phyloP scores from a whole-genome alignment of 37 sponge, comb jelly and placozoan genomes.

The Amphimedon queenslandica region DNA sequence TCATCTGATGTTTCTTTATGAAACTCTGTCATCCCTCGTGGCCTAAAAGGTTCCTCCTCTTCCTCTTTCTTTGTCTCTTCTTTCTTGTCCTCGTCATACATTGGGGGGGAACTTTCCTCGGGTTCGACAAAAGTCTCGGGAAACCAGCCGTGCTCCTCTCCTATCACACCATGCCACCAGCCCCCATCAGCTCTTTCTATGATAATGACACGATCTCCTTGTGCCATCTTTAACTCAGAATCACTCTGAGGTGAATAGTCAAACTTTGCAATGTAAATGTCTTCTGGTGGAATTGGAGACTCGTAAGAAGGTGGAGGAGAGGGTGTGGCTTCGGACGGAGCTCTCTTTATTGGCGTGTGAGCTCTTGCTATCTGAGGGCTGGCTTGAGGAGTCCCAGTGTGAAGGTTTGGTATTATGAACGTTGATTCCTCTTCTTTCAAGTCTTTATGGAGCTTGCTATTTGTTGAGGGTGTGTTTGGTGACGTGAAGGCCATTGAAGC shows the following conservation, averaged over 20 bases:
- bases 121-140: constrained; percentile 51
- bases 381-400: no score
- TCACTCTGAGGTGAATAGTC: constrained; percentile 31
- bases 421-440: no score
- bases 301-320: not conserved
- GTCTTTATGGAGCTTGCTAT: no score
- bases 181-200: constrained; percentile 58
- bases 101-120: constrained; percentile 51
- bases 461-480: no score
- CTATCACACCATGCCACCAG: constrained; percentile 64
- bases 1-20: not conserved
- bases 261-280: constrained; percentile 30
- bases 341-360: no score
- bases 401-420: no score
- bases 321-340: no score
- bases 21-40: not conserved
- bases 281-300: not conserved
- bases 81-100: constrained; percentile 23
- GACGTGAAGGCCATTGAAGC: constrained; percentile 58
- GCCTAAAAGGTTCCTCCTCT: not conserved
- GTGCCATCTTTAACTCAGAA: constrained; percentile 44
- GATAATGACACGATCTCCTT: constrained; percentile 51
- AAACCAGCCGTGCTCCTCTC: constrained; percentile 63
- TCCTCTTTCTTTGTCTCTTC: not conserved
- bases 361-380: no score